Base-by-base conservation (phyloP, 1,140 invertebrate genomes). In the Euwallacea fornicatus region DNA sequence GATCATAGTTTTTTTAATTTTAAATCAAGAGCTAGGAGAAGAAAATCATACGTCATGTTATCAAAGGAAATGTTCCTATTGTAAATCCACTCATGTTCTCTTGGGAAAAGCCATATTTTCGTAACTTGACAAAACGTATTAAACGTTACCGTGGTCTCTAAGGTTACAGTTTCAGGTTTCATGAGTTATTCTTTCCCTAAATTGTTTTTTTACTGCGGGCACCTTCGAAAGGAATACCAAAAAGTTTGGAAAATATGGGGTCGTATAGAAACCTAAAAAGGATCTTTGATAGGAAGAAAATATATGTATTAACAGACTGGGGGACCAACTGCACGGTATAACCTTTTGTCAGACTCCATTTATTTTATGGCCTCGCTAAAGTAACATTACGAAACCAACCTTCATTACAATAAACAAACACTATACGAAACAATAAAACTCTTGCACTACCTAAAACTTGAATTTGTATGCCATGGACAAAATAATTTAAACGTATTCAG, bases 181-280 rank as follows among this genome's bases (percentile, higher is more conserved):
- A 63, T 63, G 61, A 63, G 61, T 63, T 63, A 63, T 63, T 47
- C 61, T 63, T 63, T 63, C 15, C 61, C 16, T 47, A 63, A 63
- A 63, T 63, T 63, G 61, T 42, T 63, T 63, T 63, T 63, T 63
- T 63, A 63, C 61, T 44, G n/a, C 61, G n/a, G 61, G 61, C 43
- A 63, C 61, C 44, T 63, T 63, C 61, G 43, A 13, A 46, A 11
- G 13, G 61, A 63, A 63, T 63, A 63, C 44, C 43, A 63, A 63
- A 47, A 63, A 63, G 61, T 63, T 63, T 15, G 16, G 44, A 47
- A 63, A 46, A 63, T 63, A 63, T 63, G n/a, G 21, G 42, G 13
- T 15, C 61, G 47, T 63, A 63, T 63, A 63, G 46, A 62, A 63
- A 61, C 11, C 13, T 7, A 15, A 15, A n/a, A 47, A 63, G 61